phyloP scores from a whole-genome alignment of 2,888 invertebrate genomes.

The Volucella bombylans region DNA sequence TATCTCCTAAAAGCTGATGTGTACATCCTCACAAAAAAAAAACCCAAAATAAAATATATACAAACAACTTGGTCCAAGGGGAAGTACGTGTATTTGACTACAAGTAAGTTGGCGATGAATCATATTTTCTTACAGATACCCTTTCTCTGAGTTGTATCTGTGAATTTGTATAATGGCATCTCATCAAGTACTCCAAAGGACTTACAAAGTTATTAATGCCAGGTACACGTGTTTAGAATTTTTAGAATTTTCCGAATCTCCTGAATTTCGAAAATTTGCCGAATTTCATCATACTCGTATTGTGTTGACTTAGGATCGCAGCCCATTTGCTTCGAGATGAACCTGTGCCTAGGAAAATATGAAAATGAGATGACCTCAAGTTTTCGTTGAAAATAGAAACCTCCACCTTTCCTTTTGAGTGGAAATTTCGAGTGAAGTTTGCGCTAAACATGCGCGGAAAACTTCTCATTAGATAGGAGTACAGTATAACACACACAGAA shows the following conservation, averaged over 20 bases:
- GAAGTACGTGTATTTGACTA: background rate
- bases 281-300: background rate
- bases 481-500: background rate
- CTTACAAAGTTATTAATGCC: slow-evolving; percentile 53
- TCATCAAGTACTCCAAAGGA: slow-evolving; percentile 6
- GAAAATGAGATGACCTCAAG: slow-evolving; percentile 36
- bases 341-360: slow-evolving; percentile 11
- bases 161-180: background rate
- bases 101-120: slow-evolving; percentile 22
- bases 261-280: background rate
- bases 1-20: slow-evolving; percentile 1
- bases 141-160: background rate
- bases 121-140: background rate
- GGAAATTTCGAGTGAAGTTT: slow-evolving; percentile 33
- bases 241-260: no score
- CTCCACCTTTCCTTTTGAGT: slow-evolving; percentile 11
- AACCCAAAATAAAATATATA: background rate
- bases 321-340: slow-evolving; percentile 31
- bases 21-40: slow-evolving; percentile 27
- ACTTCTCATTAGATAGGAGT: slow-evolving; percentile 20
- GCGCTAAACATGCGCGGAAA: slow-evolving; percentile 31
- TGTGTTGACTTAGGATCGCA: slow-evolving; percentile 55
- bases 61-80: slow-evolving; percentile 1
- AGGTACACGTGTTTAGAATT: slow-evolving; percentile 29
- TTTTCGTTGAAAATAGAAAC: background rate